Conservation (phyloP, 2,113 vertebrate genomes). For the Tenebrosternarchus preto region DNA sequence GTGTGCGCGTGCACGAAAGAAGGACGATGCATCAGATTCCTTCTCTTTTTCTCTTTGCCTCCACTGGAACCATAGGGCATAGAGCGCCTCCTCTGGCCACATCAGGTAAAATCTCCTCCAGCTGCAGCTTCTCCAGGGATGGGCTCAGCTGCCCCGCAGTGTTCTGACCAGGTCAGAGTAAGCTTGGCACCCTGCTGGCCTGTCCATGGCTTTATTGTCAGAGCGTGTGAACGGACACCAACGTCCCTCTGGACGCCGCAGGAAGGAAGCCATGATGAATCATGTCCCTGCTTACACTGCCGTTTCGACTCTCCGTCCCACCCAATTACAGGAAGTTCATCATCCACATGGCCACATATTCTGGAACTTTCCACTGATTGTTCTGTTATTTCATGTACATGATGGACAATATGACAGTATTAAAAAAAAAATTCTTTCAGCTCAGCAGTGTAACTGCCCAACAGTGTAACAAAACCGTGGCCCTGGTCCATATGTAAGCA, state of each 20-base stretch:
- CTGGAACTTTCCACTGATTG: background rate
- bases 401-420: background rate
- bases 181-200: too few relatives aligned
- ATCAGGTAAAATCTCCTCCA: conserved; percentile 26
- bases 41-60: conserved; percentile 53
- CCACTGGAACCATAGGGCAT: background rate
- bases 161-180: too few relatives aligned
- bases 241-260: conserved; percentile 40
- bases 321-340: conserved; percentile 29
- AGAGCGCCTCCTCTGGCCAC: conserved; percentile 40
- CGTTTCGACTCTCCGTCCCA: conserved; percentile 2
- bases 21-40: conserved; percentile 55
- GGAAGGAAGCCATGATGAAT: conserved; percentile 50
- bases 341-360: background rate
- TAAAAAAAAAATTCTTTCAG: too few relatives aligned
- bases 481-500: conserved; percentile 63
- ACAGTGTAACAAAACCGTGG: too few relatives aligned
- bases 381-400: conserved; percentile 6
- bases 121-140: too few relatives aligned
- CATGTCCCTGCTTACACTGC: conserved; percentile 30
- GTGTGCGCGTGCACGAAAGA: conserved; percentile 42
- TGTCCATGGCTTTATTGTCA: too few relatives aligned
- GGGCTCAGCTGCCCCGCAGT: too few relatives aligned
- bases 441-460: too few relatives aligned
- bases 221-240: conserved; percentile 23